Percentiles rank a stretch among this genome's conserved stretches.
Evolutionary conservation across 2,797 vertebrate species (phyloP).

Genomic region (Epinephelus malabaricus): DNA sequence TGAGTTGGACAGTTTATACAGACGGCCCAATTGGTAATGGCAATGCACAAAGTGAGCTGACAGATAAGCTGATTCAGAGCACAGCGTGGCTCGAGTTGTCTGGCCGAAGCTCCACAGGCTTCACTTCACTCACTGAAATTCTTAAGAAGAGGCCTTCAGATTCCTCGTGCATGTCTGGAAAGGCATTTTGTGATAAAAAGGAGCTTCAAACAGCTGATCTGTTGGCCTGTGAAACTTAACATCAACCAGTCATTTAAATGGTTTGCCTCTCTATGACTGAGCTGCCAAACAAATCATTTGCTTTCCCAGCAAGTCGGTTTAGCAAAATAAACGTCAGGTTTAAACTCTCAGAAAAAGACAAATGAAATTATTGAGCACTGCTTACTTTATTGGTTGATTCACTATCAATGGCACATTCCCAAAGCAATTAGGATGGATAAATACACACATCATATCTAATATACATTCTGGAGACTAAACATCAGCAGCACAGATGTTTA

Average conservation of each 20-base stretch:
- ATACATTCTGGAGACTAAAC: slow-evolving; percentile 35
- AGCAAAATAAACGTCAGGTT: background rate
- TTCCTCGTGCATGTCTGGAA: background rate
- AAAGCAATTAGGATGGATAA: slow-evolving; percentile 32
- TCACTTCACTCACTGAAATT: slow-evolving; percentile 27
- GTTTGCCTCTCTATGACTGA: background rate
- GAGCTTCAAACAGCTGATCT: background rate
- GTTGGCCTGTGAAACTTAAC: background rate
- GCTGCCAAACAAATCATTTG: background rate
- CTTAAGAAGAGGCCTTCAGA: slow-evolving; percentile 13
- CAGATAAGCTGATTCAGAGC: slow-evolving; percentile 51
- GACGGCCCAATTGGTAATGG: slow-evolving; percentile 31
- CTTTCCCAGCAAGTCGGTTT: background rate
- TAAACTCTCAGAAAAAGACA: slow-evolving; percentile 30
- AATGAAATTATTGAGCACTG: slow-evolving; percentile 8
- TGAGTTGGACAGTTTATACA: slow-evolving; percentile 27
- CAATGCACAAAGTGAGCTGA: slow-evolving; percentile 36
- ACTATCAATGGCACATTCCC: slow-evolving; percentile 39
- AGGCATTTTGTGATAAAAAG: slow-evolving; percentile 24
- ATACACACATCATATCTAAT: slow-evolving; percentile 38
- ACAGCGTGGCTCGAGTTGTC: slow-evolving; percentile 28
- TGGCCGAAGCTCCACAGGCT: slow-evolving; percentile 23
- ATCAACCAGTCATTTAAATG: background rate
- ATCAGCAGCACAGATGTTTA: slow-evolving; percentile 15
- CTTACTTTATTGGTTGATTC: slow-evolving; percentile 68